Percentiles rank a stretch among this genome's conserved stretches.
These are phyloP conservation scores for Leptothorax acervorum DNA, from an alignment of 2,888 invertebrate species.

Conservation along the genomic window DNA sequence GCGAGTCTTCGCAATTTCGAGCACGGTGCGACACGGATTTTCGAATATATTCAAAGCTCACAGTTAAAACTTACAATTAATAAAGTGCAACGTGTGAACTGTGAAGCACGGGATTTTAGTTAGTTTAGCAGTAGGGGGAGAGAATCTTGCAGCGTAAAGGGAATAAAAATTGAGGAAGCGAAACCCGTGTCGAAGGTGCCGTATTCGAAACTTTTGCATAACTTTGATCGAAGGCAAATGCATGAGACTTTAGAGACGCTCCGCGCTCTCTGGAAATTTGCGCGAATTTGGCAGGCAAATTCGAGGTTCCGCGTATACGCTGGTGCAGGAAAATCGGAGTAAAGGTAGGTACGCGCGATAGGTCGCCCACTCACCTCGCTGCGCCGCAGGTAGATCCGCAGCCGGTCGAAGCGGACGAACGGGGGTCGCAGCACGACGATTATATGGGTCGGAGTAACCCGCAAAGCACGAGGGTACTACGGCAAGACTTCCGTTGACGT, in stretches of 20 bases:
- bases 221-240: constrained; percentile 5
- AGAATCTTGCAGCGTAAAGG: neutral
- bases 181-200: neutral
- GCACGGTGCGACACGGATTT: neutral
- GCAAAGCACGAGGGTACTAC: constrained; percentile 39
- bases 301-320: neutral
- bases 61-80: too few relatives aligned
- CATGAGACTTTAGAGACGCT: too few relatives aligned
- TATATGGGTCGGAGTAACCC: constrained; percentile 63
- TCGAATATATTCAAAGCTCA: too few relatives aligned
- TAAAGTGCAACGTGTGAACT: too few relatives aligned
- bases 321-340: neutral
- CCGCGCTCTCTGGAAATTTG: neutral
- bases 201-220: neutral
- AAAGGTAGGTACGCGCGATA: constrained; percentile 27
- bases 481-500: constrained; percentile 65
- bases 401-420: constrained; percentile 48
- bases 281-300: constrained; percentile 1
- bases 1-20: neutral
- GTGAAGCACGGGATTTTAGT: neutral
- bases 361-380: constrained; percentile 52
- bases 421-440: constrained; percentile 60
- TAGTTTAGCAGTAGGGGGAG: neutral
- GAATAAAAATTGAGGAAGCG: neutral
- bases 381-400: constrained; percentile 58